Conservation (phyloP, 2,888 invertebrate genomes). For the Chrysolina oricalcia region DNA sequence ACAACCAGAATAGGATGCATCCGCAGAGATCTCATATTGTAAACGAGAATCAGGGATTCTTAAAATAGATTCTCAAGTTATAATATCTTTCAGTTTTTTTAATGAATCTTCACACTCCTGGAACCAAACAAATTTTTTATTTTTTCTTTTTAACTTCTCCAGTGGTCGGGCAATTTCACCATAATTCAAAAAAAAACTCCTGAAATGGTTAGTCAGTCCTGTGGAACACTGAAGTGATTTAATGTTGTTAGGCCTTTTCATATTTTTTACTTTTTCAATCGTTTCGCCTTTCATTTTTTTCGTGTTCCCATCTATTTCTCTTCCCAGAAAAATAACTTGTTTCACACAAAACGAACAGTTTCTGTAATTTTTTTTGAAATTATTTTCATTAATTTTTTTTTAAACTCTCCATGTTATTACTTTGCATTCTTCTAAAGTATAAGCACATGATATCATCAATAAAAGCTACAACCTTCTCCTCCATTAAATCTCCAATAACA, state of each 20-base stretch:
- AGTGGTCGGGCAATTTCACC: background rate
- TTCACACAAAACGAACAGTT: background rate
- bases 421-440: background rate
- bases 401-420: background rate
- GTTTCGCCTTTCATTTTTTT: background rate
- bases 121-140: background rate
- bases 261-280: background rate
- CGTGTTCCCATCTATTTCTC: background rate
- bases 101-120: background rate
- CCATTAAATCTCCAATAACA: background rate
- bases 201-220: conserved; percentile 14
- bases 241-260: background rate
- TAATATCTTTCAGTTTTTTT: background rate
- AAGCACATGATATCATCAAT: background rate
- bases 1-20: background rate
- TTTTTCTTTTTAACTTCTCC: conserved; percentile 3
- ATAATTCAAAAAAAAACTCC: background rate
- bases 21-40: background rate
- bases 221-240: no score
- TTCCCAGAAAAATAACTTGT: background rate
- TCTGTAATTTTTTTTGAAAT: background rate
- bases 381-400: background rate
- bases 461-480: background rate
- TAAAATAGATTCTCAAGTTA: background rate
- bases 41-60: conserved; percentile 3